A percentile compares a stretch with the other conserved stretches of the same genome.
Evolutionary conservation across 1,140 invertebrate species (phyloP).

Genomic region (Himalopsyche phryganea): DNA sequence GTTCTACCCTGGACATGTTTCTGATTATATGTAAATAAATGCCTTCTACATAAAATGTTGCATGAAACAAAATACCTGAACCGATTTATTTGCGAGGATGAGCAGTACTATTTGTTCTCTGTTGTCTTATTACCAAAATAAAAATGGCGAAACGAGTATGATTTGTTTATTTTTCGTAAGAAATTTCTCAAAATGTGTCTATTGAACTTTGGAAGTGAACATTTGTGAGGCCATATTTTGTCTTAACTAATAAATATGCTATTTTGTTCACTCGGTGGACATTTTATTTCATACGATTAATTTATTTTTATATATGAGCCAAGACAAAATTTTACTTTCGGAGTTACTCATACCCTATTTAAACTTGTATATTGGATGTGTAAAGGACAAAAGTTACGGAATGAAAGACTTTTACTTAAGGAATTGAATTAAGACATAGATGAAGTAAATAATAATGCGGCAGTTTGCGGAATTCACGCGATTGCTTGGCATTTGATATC

Average conservation of each 20-base stretch:
- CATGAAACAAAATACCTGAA: background rate
- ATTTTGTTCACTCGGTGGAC: background rate
- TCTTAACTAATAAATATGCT: background rate
- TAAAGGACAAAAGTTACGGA: no score
- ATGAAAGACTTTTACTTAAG: no score
- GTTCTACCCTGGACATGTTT: background rate
- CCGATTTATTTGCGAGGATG: background rate
- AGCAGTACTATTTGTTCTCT: background rate
- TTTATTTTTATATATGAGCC: background rate
- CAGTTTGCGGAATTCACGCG: no score
- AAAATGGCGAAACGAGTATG: slow-evolving; percentile 25
- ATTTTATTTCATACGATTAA: background rate
- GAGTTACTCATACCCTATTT: slow-evolving; percentile 16
- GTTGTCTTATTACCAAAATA: slow-evolving; percentile 12
- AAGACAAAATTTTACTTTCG: slow-evolving; percentile 27
- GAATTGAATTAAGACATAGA: no score
- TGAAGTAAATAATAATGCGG: no score
- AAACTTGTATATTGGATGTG: no score
- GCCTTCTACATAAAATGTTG: background rate
- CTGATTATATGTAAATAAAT: background rate
- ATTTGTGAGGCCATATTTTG: slow-evolving; percentile 12
- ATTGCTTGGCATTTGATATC: no score
- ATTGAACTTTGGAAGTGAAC: slow-evolving; percentile 29
- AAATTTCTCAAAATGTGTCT: slow-evolving; percentile 25
- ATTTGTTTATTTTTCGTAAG: slow-evolving; percentile 26